Conservation (phyloP, 2,888 invertebrate species). For the Brenthis hecate region DNA sequence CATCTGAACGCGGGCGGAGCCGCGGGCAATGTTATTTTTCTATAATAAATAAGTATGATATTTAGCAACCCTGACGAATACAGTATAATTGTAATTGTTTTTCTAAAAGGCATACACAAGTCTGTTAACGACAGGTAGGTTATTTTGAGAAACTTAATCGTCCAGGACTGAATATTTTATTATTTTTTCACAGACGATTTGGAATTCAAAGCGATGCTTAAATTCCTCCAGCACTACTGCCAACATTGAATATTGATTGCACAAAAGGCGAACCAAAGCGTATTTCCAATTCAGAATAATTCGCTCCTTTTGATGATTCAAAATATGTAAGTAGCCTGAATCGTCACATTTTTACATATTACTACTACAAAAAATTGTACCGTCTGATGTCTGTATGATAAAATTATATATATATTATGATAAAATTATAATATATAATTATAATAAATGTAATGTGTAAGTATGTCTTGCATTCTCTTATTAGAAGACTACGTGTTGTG, state of each 20-base stretch:
- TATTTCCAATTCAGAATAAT: constrained; percentile 82
- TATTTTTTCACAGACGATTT: constrained; percentile 29
- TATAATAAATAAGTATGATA: too few species aligned
- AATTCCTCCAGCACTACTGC: constrained; percentile 67
- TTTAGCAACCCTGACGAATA: too few species aligned
- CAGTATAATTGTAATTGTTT: too few species aligned
- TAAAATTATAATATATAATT: too few species aligned
- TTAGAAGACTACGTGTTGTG: too few species aligned
- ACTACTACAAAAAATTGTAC: background rate
- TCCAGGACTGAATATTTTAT: constrained; percentile 7
- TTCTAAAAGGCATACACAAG: too few species aligned
- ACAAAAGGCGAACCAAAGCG: constrained; percentile 81
- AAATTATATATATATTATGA: too few species aligned
- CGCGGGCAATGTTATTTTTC: too few species aligned
- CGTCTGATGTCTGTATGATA: background rate
- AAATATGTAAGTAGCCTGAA: constrained; percentile 82
- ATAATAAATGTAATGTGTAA: too few species aligned
- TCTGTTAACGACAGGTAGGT: too few species aligned
- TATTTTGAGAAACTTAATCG: background rate
- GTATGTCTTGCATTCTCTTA: too few species aligned
- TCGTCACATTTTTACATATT: constrained; percentile 70
- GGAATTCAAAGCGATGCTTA: constrained; percentile 42
- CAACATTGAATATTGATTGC: constrained; percentile 83
- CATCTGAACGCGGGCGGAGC: too few species aligned
- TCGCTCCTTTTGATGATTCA: constrained; percentile 78